Conservation (phyloP, 2,888 invertebrate species). For the Pocota personata region DNA sequence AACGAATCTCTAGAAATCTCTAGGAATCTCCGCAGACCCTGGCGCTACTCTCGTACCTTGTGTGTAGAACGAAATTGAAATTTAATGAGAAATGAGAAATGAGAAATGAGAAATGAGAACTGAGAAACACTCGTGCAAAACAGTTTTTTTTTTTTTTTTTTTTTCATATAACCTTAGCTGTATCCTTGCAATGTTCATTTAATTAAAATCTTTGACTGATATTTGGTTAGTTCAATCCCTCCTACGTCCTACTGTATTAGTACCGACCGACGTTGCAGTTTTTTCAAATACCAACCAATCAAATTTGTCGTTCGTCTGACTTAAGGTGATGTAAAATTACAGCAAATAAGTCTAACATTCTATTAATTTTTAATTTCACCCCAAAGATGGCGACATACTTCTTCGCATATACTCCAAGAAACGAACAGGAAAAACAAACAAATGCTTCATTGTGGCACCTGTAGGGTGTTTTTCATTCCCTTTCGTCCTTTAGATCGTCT, state of each 20-base stretch:
- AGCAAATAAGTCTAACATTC: constrained; percentile 3
- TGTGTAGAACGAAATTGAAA: not conserved
- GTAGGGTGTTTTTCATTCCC: constrained; percentile 14
- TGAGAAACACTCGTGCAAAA: constrained; percentile 4
- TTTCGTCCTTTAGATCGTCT: constrained; percentile 11
- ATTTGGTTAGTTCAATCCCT: not conserved
- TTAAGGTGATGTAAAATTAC: not conserved
- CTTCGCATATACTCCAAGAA: too few species aligned
- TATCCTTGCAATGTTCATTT: constrained; percentile 16
- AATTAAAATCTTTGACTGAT: not conserved
- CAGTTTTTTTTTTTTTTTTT: too few species aligned
- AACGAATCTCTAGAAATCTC: not conserved
- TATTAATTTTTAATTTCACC: constrained; percentile 23
- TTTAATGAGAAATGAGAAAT: too few species aligned
- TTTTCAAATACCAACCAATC: not conserved
- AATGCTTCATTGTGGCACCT: constrained; percentile 29
- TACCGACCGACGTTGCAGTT: not conserved
- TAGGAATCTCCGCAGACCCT: not conserved
- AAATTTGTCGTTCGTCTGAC: not conserved
- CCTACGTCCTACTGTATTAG: not conserved
- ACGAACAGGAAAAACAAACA: not conserved
- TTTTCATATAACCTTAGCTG: constrained; percentile 1
- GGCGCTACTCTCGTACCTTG: not conserved
- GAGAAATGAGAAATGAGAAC: too few species aligned
- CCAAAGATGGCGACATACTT: not conserved